Evolutionary conservation across 2,113 vertebrate species (phyloP), one percentile per base, ranked within the genome.

Genomic region (Polypterus senegalus): DNA sequence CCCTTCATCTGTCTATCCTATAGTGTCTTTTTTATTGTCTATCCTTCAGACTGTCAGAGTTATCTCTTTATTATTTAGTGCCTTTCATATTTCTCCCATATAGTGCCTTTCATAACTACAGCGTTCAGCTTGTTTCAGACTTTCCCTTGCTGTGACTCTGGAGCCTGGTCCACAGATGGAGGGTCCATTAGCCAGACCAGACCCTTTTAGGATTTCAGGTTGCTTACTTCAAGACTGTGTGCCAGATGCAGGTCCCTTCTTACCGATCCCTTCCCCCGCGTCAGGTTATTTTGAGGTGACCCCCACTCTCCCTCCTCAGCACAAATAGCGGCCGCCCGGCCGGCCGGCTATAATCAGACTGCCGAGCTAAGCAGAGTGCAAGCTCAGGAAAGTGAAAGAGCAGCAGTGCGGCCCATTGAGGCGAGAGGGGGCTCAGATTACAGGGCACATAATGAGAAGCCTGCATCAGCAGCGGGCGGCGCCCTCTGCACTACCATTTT

Each of bases 281-380:
- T 52, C 51, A 55, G 48, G 49, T 62, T 57, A 48, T 58, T 56
- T 53, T 45, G 61, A 62, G 49, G 49, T 58, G 57, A 66, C 61
- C 65, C 49, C 54, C 49, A 44, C 49, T 61, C 27, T 27, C 27
- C 27, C 27, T 62, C 61, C 65, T 62, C 65, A 66, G 56, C 61
- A 63, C 47, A 62, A 66, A 62, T 59, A 9, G 46, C 46, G 59
- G 58, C 53, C 5, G 59, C 11, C 4, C 5, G 7, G 49, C 53
- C 5, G 59, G 46, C 4, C 5, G 7, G 49, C 63, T 65, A 56
- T 62, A 65, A 68, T 61, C 54, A 62, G 47, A 58, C 58, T 75
- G 69, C 70, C 52, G 64, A 69, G 69, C 69, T 73, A 71, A 75
- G 69, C 73, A 73, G 60, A 69, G 70, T 66, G 69, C 65, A 69